Conservation (phyloP, 2,797 vertebrate species). For the Notolabrus celidotus region DNA sequence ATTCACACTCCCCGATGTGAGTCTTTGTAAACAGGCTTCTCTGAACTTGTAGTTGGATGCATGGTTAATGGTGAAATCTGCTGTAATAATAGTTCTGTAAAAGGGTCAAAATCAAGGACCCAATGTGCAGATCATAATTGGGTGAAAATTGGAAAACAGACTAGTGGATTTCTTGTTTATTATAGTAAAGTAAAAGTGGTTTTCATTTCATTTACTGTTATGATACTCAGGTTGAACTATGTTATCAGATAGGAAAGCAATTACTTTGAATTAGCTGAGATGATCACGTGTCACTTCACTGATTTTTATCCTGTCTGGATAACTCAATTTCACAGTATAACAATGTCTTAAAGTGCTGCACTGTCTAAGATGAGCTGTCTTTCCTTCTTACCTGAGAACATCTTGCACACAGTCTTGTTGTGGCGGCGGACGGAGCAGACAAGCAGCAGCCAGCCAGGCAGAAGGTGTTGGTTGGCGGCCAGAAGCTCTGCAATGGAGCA, state of each 20-base stretch:
- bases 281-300: no score
- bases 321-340: no score
- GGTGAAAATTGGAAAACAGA: not conserved
- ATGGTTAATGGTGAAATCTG: not conserved
- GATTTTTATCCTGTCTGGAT: no score
- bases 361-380: no score
- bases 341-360: no score
- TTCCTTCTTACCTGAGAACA: constrained; percentile 84
- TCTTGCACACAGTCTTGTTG: constrained; percentile 83
- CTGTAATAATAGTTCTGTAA: not conserved
- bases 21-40: not conserved
- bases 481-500: constrained; percentile 84
- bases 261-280: no score
- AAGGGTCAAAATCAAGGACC: not conserved
- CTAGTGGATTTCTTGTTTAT: not conserved
- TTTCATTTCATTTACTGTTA: not conserved
- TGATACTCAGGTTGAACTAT: no score
- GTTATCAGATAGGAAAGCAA: no score
- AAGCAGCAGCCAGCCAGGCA: constrained; percentile 88
- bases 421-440: constrained; percentile 87
- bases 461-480: constrained; percentile 80
- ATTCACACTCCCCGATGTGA: not conserved
- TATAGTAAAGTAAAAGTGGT: not conserved
- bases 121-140: not conserved
- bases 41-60: not conserved